Conservation (phyloP, 2,113 vertebrate genomes). For the Montifringilla adamsi region DNA sequence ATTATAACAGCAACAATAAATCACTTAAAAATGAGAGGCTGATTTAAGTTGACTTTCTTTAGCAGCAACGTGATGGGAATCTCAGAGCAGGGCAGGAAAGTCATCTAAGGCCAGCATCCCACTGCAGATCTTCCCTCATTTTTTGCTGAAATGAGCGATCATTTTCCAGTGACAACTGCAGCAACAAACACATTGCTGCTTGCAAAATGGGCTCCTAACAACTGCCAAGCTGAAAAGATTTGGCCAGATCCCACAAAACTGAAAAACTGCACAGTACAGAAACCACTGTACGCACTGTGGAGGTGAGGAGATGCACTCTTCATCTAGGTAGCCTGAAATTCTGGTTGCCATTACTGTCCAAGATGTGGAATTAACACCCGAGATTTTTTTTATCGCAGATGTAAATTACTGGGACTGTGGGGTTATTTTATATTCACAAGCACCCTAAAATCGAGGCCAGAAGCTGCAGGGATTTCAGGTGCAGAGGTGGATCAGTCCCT, state of each 20-base stretch:
- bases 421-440: neutral
- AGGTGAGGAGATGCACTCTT: neutral
- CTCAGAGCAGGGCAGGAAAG: neutral
- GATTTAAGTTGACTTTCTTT: neutral
- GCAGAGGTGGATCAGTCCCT: neutral
- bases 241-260: neutral
- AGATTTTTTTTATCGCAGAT: neutral
- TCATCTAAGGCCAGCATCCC: neutral
- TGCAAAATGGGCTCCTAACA: neutral
- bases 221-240: neutral
- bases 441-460: neutral
- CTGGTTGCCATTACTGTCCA: neutral
- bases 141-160: neutral
- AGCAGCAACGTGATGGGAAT: neutral
- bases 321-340: neutral
- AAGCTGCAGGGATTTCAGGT: neutral
- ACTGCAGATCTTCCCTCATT: neutral
- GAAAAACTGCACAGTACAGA: neutral
- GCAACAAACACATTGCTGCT: neutral
- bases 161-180: neutral
- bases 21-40: neutral
- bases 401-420: neutral
- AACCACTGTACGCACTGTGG: neutral
- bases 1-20: neutral
- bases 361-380: fast-evolving